phyloP scores from a whole-genome alignment of 2,113 vertebrate species.

The Choloepus hoffmanni region DNA sequence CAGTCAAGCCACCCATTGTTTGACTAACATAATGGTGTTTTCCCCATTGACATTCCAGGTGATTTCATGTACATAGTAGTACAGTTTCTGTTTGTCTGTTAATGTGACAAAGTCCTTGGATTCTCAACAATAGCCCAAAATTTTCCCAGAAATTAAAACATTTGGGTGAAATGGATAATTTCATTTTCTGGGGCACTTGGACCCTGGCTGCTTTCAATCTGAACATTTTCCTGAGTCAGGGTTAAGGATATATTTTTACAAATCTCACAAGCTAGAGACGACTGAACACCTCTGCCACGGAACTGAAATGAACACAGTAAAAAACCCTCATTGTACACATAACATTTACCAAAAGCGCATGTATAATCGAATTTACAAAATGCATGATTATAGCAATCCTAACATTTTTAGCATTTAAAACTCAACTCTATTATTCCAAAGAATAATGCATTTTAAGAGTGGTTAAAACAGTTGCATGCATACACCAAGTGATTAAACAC shows the following conservation, averaged over 20 bases:
- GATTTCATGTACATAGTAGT: background rate
- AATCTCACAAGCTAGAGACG: conserved; percentile 6
- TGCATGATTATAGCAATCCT: background rate
- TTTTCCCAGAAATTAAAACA: conserved; percentile 44
- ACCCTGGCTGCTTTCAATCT: background rate
- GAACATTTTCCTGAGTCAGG: background rate
- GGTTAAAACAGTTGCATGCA: background rate
- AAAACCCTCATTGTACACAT: background rate
- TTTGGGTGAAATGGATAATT: background rate
- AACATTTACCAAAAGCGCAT: background rate
- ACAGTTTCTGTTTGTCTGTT: too few species aligned
- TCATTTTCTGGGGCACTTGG: background rate
- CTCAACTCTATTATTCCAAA: background rate
- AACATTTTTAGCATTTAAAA: conserved; percentile 3
- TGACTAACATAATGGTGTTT: background rate
- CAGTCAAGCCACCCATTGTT: background rate
- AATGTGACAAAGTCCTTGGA: background rate
- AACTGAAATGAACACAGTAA: background rate
- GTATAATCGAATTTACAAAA: background rate
- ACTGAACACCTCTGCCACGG: background rate
- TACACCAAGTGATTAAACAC: background rate
- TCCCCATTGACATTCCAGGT: background rate
- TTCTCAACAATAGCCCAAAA: background rate
- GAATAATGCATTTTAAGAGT: conserved; percentile 24
- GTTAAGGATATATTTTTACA: background rate